A percentile compares a stretch with the other conserved stretches of the same genome.
These are phyloP conservation scores for Sinocyclocheilus anophthalmus DNA, from an alignment of 2,113 vertebrate genomes.

Conservation along the genomic window DNA sequence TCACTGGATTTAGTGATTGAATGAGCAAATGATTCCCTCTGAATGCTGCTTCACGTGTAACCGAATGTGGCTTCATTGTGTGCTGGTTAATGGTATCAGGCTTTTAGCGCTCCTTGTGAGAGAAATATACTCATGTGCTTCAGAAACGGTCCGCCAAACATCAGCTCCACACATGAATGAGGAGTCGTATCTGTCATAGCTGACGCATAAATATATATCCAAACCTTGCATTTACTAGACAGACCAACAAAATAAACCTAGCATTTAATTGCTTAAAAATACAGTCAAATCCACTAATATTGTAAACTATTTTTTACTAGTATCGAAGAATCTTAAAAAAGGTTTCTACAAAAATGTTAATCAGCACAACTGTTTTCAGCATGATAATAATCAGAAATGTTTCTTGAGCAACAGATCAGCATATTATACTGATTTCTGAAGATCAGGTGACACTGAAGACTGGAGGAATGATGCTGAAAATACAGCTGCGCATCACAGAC, in stretches of 20 bases:
- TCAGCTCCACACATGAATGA: conserved; percentile 1
- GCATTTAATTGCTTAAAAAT: background rate
- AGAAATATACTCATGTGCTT: background rate
- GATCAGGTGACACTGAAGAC: background rate
- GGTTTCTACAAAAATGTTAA: background rate
- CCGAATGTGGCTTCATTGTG: background rate
- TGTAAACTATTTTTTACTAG: background rate
- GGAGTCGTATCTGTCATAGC: background rate
- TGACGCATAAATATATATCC: background rate
- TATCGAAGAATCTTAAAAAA: background rate
- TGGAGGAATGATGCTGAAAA: background rate
- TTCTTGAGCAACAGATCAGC: background rate
- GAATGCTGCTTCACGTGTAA: background rate
- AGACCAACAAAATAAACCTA: too few relatives aligned
- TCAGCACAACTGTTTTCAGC: background rate
- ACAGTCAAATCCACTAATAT: background rate
- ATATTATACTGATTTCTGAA: background rate
- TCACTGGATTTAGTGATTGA: conserved; percentile 1
- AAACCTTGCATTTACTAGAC: background rate
- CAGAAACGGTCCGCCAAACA: background rate
- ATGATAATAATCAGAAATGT: background rate
- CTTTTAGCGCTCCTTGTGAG: background rate
- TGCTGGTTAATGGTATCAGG: conserved; percentile 35
- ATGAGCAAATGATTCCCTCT: background rate
- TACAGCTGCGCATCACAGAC: background rate